Conservation (phyloP, 1,140 invertebrate species). For the Diorhabda elongata region DNA sequence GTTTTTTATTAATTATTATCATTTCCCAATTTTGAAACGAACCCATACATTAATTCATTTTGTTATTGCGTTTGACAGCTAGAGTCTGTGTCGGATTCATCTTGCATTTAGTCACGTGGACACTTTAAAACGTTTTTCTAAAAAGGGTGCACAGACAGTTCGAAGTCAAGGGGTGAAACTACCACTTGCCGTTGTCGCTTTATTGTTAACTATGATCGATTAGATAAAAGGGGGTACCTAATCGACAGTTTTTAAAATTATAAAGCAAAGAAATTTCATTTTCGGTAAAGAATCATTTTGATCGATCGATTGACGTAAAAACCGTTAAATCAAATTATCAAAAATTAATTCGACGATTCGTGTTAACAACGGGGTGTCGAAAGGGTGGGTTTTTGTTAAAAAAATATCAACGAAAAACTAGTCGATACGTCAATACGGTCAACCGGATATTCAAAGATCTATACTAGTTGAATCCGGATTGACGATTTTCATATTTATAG, state of each 20-base stretch:
- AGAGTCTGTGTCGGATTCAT: slow-evolving; percentile 18
- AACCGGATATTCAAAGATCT: no score
- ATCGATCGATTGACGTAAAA: not conserved
- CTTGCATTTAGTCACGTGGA: slow-evolving; percentile 12
- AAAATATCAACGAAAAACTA: no score
- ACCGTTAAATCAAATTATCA: no score
- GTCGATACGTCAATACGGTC: no score
- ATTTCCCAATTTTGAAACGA: not conserved
- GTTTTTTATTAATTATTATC: no score
- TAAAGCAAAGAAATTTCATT: not conserved
- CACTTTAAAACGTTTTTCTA: slow-evolving; percentile 12
- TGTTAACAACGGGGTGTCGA: no score
- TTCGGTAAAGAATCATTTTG: not conserved
- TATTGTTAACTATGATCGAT: slow-evolving; percentile 16
- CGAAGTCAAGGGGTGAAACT: slow-evolving; percentile 10
- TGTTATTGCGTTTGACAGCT: slow-evolving; percentile 17
- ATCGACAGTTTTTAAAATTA: slow-evolving; percentile 8
- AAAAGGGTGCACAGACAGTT: slow-evolving; percentile 11
- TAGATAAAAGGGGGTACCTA: not conserved
- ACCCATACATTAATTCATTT: not conserved
- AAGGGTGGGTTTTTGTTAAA: no score
- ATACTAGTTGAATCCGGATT: no score
- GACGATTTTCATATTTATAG: no score
- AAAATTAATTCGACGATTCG: no score
- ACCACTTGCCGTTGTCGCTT: slow-evolving; percentile 15